These are phyloP conservation scores for Oreotragus oreotragus DNA, from an alignment of 2,113 vertebrate species.

Conservation along the genomic window DNA sequence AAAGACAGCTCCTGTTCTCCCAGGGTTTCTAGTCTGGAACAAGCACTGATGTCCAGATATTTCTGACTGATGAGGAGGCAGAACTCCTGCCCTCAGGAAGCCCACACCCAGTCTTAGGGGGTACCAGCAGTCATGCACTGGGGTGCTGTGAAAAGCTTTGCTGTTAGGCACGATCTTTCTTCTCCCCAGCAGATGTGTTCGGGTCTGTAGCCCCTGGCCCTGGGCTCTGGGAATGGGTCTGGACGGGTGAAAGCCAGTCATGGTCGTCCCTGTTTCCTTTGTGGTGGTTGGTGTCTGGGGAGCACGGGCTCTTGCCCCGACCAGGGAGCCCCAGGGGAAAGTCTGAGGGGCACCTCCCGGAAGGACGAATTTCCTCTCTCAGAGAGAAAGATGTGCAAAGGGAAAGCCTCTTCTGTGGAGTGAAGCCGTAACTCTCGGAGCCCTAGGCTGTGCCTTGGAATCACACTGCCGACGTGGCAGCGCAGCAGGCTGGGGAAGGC, in stretches of 20 bases:
- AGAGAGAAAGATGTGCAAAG: neutral
- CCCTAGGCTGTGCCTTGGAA: rapidly evolving
- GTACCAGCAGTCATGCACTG: neutral
- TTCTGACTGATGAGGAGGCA: neutral
- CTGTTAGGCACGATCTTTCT: neutral
- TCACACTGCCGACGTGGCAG: rapidly evolving
- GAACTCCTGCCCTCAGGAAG: neutral
- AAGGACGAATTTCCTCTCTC: neutral
- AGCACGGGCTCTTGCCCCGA: neutral
- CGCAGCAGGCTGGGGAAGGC: neutral
- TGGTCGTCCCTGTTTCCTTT: neutral
- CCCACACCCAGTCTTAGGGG: neutral
- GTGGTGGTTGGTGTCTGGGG: neutral
- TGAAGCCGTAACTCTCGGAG: neutral
- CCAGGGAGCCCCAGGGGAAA: neutral
- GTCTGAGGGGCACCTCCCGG: neutral
- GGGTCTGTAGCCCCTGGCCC: neutral
- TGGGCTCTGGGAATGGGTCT: neutral
- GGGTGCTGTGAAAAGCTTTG: neutral
- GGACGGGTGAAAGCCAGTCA: neutral
- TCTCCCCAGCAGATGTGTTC: neutral
- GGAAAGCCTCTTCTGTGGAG: rapidly evolving
- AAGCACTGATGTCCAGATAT: neutral
- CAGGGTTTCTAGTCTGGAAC: neutral
- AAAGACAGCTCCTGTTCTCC: neutral